Percentiles rank a stretch among this genome's conserved stretches.
These are phyloP conservation scores for Choreutis nemorana DNA, from an alignment of 2,888 invertebrate species.

Conservation along the genomic window DNA sequence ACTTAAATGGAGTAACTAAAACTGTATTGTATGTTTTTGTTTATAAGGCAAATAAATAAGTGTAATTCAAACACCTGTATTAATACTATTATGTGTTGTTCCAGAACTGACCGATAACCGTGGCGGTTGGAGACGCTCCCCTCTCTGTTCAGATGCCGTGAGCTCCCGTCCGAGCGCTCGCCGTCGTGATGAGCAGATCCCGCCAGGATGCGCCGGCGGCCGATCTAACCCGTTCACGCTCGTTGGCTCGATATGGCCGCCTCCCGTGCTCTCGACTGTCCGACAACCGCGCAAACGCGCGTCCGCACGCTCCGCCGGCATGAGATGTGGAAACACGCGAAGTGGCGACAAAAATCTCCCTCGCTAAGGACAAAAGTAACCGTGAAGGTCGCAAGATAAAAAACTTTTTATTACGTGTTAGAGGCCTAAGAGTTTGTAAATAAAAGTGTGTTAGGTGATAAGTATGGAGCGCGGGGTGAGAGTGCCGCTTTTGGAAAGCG, in stretches of 20 bases:
- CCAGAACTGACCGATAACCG: constrained; percentile 45
- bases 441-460: constrained; percentile 55
- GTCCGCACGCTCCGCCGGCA: constrained; percentile 37
- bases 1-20: too few relatives aligned
- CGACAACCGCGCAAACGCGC: constrained; percentile 42
- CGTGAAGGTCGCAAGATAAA: constrained; percentile 60
- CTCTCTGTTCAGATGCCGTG: constrained; percentile 46
- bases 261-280: constrained; percentile 31
- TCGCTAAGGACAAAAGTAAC: constrained; percentile 57
- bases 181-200: constrained; percentile 65
- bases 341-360: constrained; percentile 74
- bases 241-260: constrained; percentile 62
- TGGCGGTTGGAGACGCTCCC: constrained; percentile 18
- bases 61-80: too few relatives aligned
- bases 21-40: too few relatives aligned
- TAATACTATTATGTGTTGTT: too few relatives aligned
- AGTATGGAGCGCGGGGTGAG: constrained; percentile 48
- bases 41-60: too few relatives aligned
- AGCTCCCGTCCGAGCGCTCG: constrained; percentile 46
- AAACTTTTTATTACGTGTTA: constrained; percentile 39
- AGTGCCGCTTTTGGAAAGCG: constrained; percentile 47
- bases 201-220: constrained; percentile 63
- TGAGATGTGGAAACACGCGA: constrained; percentile 83
- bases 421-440: constrained; percentile 64
- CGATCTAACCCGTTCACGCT: constrained; percentile 59